Conservation (phyloP, 1,140 invertebrate genomes). For the Drosophila fuyamai region DNA sequence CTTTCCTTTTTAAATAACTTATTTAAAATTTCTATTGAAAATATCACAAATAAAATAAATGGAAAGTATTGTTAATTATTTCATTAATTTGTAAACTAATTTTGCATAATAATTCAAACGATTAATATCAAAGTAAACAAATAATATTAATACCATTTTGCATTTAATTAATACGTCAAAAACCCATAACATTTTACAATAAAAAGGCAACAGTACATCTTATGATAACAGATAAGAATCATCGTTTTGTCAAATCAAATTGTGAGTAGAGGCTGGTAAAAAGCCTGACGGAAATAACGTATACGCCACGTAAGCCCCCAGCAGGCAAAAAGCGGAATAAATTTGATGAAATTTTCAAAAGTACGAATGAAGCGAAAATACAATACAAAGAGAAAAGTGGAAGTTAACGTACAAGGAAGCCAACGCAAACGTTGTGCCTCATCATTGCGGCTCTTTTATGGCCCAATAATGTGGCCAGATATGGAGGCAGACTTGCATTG, state of each 20-base stretch:
- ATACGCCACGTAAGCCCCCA: slow-evolving; percentile 36
- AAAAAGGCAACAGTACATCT: slow-evolving; percentile 3
- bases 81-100: too few species aligned
- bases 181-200: neutral
- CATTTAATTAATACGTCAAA: neutral
- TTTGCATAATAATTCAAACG: too few species aligned
- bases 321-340: slow-evolving; percentile 22
- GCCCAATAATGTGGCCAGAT: slow-evolving; percentile 40
- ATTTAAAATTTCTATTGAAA: too few species aligned
- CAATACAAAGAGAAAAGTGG: slow-evolving; percentile 24
- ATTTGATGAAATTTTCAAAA: slow-evolving; percentile 30
- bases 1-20: too few species aligned
- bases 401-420: slow-evolving; percentile 29
- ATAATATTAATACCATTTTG: neutral
- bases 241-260: slow-evolving; percentile 45
- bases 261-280: slow-evolving; percentile 17
- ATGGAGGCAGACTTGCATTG: slow-evolving; percentile 60
- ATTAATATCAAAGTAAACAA: too few species aligned
- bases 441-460: slow-evolving; percentile 76
- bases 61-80: too few species aligned
- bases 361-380: slow-evolving; percentile 1
- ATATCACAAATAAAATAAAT: too few species aligned
- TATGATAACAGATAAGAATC: slow-evolving; percentile 28
- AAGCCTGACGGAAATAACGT: slow-evolving; percentile 27
- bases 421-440: slow-evolving; percentile 48